Base-by-base conservation (phyloP, 2,888 invertebrate genomes). In the Ferdinandea cuprea region DNA sequence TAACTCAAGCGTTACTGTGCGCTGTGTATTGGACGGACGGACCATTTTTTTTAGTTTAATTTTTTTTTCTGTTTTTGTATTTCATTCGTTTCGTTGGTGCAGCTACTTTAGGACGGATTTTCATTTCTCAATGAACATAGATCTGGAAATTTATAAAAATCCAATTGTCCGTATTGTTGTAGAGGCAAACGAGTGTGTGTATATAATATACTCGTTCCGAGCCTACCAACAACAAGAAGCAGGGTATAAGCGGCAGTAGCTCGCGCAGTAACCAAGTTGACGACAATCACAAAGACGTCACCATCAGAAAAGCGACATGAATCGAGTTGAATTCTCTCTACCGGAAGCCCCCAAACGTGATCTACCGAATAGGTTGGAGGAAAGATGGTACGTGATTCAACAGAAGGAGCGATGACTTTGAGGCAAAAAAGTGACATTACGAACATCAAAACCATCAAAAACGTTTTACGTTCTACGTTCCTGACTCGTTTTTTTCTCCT, bases 201-300 rank as follows among this genome's bases (percentile, higher is more conserved):
- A 44, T 66, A 42, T 50, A 61, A 25, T 76, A 59, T 69, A 68
- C 32, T 13, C 44, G 50, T 35, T 21, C 11, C 25, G 25, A 44
- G 52, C 56, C 65, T 42, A 48, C 21, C 71, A 71, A 52, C 40
- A 21, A 32, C 59, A 71, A 40, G n/a, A n/a, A n/a, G n/a, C 9
- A 7, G 32, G 32, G 32, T 19, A 5, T 44, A 46, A 15, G 59
- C 46, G 48, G 37, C 52, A 59, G 44, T 11, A 15, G 13, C 72
- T 50, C 74, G 52, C 58, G 50, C 50, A 68, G 80, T 76, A 66
- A 72, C 66, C 72, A 78, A 78, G 72, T 73, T 21, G 83, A 78
- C 83, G 83, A 83, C 83, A 83, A 78, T 83, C 83, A 83, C 83
- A 83, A 83, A 83, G 83, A 83, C 83, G 83, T 83, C 83, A 83